phyloP scores from a whole-genome alignment of 2,888 invertebrate genomes.

The Sympetrum striolatum region DNA sequence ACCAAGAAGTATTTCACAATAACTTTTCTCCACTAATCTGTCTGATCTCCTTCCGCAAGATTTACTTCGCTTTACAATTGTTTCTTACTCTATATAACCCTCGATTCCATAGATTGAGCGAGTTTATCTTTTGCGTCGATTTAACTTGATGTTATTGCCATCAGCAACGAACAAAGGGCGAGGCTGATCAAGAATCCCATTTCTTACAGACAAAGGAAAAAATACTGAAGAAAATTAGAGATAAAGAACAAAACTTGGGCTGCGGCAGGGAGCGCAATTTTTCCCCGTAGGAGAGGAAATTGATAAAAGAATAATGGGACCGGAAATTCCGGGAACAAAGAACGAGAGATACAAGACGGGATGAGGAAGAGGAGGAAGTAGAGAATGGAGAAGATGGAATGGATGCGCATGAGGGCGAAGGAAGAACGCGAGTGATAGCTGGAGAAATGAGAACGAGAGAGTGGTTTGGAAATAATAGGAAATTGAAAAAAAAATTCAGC shows the following conservation, averaged over 20 bases:
- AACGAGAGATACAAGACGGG: neutral
- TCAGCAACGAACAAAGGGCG: neutral
- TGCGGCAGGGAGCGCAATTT: neutral
- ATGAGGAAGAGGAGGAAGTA: neutral
- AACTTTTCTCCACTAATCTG: no score
- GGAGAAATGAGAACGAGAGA: slow-evolving; percentile 16
- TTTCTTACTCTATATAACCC: no score
- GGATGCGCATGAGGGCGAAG: no score
- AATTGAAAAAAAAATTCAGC: slow-evolving; percentile 33
- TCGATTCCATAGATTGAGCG: no score
- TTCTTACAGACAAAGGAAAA: neutral
- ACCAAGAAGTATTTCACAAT: no score
- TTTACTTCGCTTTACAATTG: no score
- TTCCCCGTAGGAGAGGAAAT: neutral
- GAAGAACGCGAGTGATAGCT: neutral
- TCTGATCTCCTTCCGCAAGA: no score
- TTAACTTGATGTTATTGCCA: neutral
- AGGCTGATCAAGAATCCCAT: neutral
- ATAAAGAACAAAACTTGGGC: neutral
- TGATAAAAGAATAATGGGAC: neutral
- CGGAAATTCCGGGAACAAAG: slow-evolving; percentile 3
- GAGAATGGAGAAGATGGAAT: no score
- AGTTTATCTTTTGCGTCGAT: neutral
- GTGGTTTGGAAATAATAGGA: slow-evolving; percentile 33
- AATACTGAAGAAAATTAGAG: neutral